These are phyloP conservation scores for Philonicus albiceps DNA, from an alignment of 2,888 invertebrate species.

Conservation along the genomic window DNA sequence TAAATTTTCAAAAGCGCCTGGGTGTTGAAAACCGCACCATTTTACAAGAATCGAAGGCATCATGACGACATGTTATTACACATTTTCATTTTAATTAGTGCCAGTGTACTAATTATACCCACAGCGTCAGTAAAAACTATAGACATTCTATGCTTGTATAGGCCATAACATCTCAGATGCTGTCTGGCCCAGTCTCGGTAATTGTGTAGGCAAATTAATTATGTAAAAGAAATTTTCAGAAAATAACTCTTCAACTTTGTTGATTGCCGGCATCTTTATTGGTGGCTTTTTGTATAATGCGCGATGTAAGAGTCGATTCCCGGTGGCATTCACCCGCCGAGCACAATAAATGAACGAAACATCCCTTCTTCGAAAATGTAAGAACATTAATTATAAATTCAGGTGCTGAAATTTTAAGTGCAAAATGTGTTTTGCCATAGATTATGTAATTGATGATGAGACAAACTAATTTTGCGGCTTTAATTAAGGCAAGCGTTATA, in stretches of 20 bases:
- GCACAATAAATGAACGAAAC: constrained; percentile 17
- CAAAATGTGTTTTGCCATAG: constrained; percentile 34
- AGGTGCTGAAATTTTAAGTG: constrained; percentile 39
- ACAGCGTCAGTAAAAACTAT: background rate
- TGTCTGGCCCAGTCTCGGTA: background rate
- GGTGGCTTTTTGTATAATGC: constrained; percentile 15
- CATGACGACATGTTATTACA: background rate
- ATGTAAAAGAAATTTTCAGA: constrained; percentile 31
- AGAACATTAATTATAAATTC: constrained; percentile 38
- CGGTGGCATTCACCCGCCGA: background rate
- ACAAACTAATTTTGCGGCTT: constrained; percentile 21
- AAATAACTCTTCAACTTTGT: constrained; percentile 16
- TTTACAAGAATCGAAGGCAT: background rate
- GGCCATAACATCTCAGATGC: background rate
- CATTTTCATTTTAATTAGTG: constrained; percentile 26
- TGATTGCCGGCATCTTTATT: constrained; percentile 32
- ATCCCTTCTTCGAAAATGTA: background rate
- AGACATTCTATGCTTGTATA: background rate
- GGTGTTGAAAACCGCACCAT: background rate
- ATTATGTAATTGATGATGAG: constrained; percentile 42
- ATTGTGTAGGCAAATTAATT: constrained; percentile 40
- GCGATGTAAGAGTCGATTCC: constrained; percentile 9
- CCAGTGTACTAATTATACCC: constrained; percentile 32
- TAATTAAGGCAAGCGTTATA: constrained; percentile 26
- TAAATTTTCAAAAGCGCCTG: background rate